Evolutionary conservation across 2,113 vertebrate genomes (phyloP), one percentile per base, ranked within the genome.

Genomic region (Labrus mixtus): DNA sequence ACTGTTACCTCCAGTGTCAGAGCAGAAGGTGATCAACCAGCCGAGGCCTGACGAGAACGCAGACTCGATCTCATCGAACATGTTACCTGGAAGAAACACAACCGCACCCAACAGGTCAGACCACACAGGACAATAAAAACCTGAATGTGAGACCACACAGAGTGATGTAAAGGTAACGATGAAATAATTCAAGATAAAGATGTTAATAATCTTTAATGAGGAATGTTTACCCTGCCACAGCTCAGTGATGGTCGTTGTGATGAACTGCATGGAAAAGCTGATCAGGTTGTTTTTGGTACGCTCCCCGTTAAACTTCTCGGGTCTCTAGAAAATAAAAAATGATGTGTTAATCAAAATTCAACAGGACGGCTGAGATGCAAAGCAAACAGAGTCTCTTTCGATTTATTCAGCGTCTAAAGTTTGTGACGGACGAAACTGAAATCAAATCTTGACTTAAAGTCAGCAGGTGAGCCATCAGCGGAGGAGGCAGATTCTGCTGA

Each of bases 11-110:
- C 96, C 96, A 50, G 74, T 94, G 75, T 96, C 93, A 8, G 93
- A 93, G 91, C 98, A 99, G 91, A 98, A 99, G 56, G 95, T 96
- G 89, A 99, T 96, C 71, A 99, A 91, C 97, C 97, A 99, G 62
- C 97, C 95, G 48, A 96, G 10, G 1, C 95, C 95, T 50, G 94
- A 95, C 6, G 95, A 94, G 92, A 96, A 97, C 0, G 96, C 96
- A 36, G 81, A 93, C 79, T 99, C 95, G 51, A 99, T 94, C 79
- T 96, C 94, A 6, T 76, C 95, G 86, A 96, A 96, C 76, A 98
- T 93, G 71, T 99, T 99, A 72, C 97, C 98, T 99, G 70, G 23
- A 33, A 54, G 74, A 48, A 22, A 29, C 6, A 70, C 15, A 70
- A n/a, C 1, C 54, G 6, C 29, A 33, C 29, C 56, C 11, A 51